These are phyloP conservation scores for Sympetrum striolatum DNA, from an alignment of 2,888 invertebrate genomes.

Conservation along the genomic window DNA sequence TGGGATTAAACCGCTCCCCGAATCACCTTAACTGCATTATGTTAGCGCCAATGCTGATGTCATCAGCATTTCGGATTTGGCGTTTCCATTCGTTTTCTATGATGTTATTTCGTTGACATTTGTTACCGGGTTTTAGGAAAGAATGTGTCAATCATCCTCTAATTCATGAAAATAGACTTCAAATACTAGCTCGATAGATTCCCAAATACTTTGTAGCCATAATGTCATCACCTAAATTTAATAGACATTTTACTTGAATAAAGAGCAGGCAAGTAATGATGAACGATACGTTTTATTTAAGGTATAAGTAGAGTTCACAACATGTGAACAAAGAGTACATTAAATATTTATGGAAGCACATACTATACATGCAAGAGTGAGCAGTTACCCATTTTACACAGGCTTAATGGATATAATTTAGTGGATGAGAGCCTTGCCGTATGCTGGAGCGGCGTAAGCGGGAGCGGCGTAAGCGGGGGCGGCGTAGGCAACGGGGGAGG, in stretches of 20 bases:
- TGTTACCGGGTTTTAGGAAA: too few species aligned
- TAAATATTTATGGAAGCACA: slow-evolving; percentile 44
- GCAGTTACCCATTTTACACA: slow-evolving; percentile 10
- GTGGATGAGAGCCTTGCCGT: slow-evolving; percentile 43
- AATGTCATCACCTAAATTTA: too few species aligned
- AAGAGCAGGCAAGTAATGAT: background rate
- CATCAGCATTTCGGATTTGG: background rate
- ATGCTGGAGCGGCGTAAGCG: slow-evolving; percentile 46
- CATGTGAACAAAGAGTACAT: slow-evolving; percentile 19
- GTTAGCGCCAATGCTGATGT: background rate
- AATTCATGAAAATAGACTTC: too few species aligned
- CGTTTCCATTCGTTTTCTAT: too few species aligned
- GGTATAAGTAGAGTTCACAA: slow-evolving; percentile 17
- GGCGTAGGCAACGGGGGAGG: slow-evolving; percentile 44
- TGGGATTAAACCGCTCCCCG: background rate
- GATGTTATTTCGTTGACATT: too few species aligned
- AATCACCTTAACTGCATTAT: background rate
- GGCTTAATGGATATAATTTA: slow-evolving; percentile 21
- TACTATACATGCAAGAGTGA: slow-evolving; percentile 44
- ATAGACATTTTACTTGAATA: background rate
- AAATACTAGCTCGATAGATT: too few species aligned
- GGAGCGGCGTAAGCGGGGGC: slow-evolving; percentile 45
- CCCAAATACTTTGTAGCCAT: too few species aligned
- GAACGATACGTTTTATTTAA: slow-evolving; percentile 17
- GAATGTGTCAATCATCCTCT: too few species aligned